Evolutionary conservation across 2,113 vertebrate species (phyloP).

Genomic region (Phycodurus eques): DNA sequence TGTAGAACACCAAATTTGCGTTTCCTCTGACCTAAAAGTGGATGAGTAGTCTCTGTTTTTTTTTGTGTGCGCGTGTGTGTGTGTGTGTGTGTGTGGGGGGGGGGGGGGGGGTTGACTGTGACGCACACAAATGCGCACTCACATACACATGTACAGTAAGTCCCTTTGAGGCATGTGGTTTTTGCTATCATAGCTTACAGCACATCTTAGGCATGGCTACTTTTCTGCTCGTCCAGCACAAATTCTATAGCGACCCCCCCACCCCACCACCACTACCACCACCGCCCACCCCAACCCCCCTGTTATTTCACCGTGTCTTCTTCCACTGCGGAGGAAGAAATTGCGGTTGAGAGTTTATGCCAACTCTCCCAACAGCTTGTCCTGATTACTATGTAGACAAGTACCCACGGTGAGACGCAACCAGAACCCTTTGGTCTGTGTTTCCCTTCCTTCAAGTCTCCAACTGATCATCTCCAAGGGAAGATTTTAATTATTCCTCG

Average conservation of each 20-base stretch:
- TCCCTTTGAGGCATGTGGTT: slow-evolving; percentile 35
- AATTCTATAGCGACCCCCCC: slow-evolving; percentile 35
- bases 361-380: slow-evolving; percentile 63
- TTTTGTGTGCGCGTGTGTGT: background rate
- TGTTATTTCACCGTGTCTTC: slow-evolving; percentile 52
- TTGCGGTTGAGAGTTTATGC: slow-evolving; percentile 52
- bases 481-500: slow-evolving; percentile 36
- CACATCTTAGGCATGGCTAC: slow-evolving; percentile 47
- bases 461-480: slow-evolving; percentile 36
- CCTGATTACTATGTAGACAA: slow-evolving; percentile 67
- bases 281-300: background rate
- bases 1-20: slow-evolving; percentile 60
- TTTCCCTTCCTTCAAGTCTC: slow-evolving; percentile 40
- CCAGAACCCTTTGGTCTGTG: slow-evolving; percentile 36
- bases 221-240: slow-evolving; percentile 58
- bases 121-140: slow-evolving; percentile 24
- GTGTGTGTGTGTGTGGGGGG: background rate
- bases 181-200: slow-evolving; percentile 28
- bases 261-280: slow-evolving; percentile 17
- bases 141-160: slow-evolving; percentile 14
- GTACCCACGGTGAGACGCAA: slow-evolving; percentile 51
- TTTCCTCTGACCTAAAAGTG: slow-evolving; percentile 51
- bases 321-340: slow-evolving; percentile 49
- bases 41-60: slow-evolving; percentile 65
- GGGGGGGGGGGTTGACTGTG: slow-evolving; percentile 23